These are phyloP conservation scores for Agonum fuliginosum DNA, from an alignment of 2,888 invertebrate genomes.

Conservation along the genomic window DNA sequence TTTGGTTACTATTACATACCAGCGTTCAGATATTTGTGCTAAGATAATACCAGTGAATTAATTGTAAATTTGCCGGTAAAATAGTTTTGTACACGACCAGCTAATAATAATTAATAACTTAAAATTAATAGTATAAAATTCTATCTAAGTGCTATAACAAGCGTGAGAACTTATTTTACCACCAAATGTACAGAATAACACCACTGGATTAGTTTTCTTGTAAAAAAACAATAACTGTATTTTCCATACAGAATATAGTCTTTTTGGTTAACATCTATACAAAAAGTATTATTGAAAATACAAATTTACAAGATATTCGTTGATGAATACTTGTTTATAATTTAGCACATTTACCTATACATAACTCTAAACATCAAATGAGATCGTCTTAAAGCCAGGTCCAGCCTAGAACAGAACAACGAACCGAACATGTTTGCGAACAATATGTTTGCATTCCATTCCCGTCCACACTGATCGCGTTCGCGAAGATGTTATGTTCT, in stretches of 20 bases:
- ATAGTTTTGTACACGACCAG: slow-evolving; percentile 10
- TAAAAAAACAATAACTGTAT: slow-evolving; percentile 3
- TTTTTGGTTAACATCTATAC: slow-evolving; percentile 31
- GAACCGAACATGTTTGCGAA: no score
- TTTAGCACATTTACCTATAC: slow-evolving; percentile 16
- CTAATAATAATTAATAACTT: background rate
- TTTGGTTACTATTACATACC: slow-evolving; percentile 12
- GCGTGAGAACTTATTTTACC: slow-evolving; percentile 25
- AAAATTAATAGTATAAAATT: slow-evolving; percentile 11
- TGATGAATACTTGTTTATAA: slow-evolving; percentile 27
- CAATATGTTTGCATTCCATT: no score
- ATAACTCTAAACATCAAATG: background rate
- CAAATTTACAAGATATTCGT: slow-evolving; percentile 12
- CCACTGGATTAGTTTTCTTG: slow-evolving; percentile 8
- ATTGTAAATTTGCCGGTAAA: slow-evolving; percentile 26
- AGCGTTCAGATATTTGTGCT: slow-evolving; percentile 26
- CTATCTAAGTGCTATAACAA: background rate
- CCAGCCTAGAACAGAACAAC: no score
- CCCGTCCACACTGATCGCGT: no score
- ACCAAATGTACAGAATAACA: slow-evolving; percentile 4
- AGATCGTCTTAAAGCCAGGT: no score
- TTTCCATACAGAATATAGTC: slow-evolving; percentile 23
- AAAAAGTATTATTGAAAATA: slow-evolving; percentile 34
- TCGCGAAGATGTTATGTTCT: no score
- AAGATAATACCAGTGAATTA: background rate